Evolutionary conservation across 2,888 invertebrate genomes (phyloP), one percentile per base, ranked within the genome.

Genomic region (Heliconius erato): DNA sequence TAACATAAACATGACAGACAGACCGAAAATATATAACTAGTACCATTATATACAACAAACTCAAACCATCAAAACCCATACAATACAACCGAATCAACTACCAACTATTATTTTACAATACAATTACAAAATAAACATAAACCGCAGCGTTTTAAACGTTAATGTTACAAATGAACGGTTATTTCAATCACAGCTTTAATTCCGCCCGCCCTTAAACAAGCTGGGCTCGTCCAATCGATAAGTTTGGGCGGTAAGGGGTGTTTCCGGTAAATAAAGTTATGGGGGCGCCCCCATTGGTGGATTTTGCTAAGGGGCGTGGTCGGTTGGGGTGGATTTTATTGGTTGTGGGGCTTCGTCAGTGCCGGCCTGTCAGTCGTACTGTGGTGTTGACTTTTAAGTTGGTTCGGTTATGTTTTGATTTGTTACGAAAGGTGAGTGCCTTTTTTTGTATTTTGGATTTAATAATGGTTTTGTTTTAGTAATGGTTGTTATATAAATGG

Each of bases 181-280:
- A 85, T 86, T 87, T 86, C 85, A 84, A 95, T 96, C 95, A 95
- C 94, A 94, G 94, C 93, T 94, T 95, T 95, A 96, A 95, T 94
- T 94, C 94, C 91, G 91, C 87, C 94, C 94, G 93, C 92, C 54
- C 94, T 95, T 95, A 95, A 95, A 94, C 95, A 95, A 95, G 91
- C 90, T 89, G 89, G 90, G 90, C 89, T 89, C 86, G 92, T 90
- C 94, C 94, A 95, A 96, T 96, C 95, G 95, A 96, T 96, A 95
- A 89, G 87, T 88, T 89, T 89, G 91, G 93, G 89, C 88, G 91
- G 90, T 84, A 88, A 87, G 89, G 91, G 94, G 92, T 94, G 93
- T 88, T 92, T 88, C 84, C 87, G 89, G 95, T 96, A 96, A 96
- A 95, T 96, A 96, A 95, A 88, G 92, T 92, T 94, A 89, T 95